Percentiles rank a stretch among this genome's conserved stretches.
Conservation (phyloP, 2,888 invertebrate species). For the Lomographa bimaculata region DNA sequence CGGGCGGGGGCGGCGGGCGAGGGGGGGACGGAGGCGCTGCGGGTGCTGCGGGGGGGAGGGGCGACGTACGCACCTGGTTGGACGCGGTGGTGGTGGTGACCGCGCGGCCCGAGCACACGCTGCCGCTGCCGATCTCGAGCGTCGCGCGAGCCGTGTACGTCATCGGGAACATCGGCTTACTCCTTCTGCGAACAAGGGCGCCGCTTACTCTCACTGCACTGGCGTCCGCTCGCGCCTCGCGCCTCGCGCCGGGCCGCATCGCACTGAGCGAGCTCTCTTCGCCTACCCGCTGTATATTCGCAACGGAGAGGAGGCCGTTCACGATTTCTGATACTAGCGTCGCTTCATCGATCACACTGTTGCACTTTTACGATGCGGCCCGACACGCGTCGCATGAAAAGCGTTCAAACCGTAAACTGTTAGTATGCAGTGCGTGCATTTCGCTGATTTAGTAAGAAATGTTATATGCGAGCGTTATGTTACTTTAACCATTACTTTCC, state of each 20-base stretch:
- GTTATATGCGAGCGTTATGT: constrained; percentile 14
- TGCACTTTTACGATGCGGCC: constrained; percentile 14
- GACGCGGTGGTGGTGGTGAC: constrained; percentile 80
- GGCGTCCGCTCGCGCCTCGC: no score
- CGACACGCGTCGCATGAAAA: constrained; percentile 10
- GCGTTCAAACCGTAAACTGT: constrained; percentile 12
- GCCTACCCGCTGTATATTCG: background rate
- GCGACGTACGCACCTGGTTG: constrained; percentile 75
- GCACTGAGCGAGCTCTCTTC: background rate
- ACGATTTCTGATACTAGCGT: background rate
- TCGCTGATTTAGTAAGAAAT: constrained; percentile 13
- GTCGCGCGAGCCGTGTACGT: constrained; percentile 81
- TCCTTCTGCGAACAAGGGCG: constrained; percentile 63
- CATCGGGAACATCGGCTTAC: constrained; percentile 75
- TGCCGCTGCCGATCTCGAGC: constrained; percentile 79
- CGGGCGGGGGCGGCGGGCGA: constrained; percentile 12
- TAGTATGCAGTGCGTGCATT: constrained; percentile 1
- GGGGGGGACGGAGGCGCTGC: constrained; percentile 8
- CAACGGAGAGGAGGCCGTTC: background rate
- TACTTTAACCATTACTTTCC: constrained; percentile 3
- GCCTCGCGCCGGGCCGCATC: no score
- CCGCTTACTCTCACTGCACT: constrained; percentile 15
- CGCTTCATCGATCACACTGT: background rate
- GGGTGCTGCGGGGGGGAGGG: constrained; percentile 19
- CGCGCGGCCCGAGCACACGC: constrained; percentile 78